Evolutionary conservation across 2,888 invertebrate genomes (phyloP).

Genomic region (Allacma fusca): DNA sequence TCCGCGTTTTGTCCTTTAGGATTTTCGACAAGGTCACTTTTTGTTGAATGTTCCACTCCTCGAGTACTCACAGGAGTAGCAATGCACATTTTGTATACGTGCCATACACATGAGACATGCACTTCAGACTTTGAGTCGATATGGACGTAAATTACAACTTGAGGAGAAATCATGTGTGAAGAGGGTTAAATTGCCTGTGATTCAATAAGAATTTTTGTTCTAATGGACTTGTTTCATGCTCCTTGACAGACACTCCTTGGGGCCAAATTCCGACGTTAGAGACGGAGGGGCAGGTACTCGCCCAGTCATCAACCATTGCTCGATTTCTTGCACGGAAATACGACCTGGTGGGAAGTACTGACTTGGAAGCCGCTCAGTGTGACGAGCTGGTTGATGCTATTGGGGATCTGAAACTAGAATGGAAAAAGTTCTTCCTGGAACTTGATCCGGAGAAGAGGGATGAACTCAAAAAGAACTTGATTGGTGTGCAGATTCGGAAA

Average conservation of each 20-base stretch:
- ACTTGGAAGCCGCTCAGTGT: constrained; percentile 52
- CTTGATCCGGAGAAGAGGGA: constrained; percentile 29
- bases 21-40: background rate
- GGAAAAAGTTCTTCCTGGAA: constrained; percentile 31
- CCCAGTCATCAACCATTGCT: constrained; percentile 60
- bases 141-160: background rate
- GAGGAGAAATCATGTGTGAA: constrained; percentile 7
- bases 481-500: constrained; percentile 34
- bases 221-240: constrained; percentile 7
- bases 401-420: constrained; percentile 38
- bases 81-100: no score
- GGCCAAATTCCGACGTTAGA: constrained; percentile 59
- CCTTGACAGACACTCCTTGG: constrained; percentile 57
- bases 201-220: background rate
- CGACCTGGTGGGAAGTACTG: constrained; percentile 49
- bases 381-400: constrained; percentile 49
- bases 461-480: constrained; percentile 34
- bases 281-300: constrained; percentile 57
- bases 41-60: background rate
- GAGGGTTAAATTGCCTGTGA: background rate
- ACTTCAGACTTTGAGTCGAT: no score
- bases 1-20: background rate
- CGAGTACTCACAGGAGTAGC: background rate
- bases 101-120: no score
- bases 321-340: constrained; percentile 60